A percentile compares a stretch with the other conserved stretches of the same genome.
Conservation (phyloP, 2,797 vertebrate genomes). For the Eutrigla gurnardus region DNA sequence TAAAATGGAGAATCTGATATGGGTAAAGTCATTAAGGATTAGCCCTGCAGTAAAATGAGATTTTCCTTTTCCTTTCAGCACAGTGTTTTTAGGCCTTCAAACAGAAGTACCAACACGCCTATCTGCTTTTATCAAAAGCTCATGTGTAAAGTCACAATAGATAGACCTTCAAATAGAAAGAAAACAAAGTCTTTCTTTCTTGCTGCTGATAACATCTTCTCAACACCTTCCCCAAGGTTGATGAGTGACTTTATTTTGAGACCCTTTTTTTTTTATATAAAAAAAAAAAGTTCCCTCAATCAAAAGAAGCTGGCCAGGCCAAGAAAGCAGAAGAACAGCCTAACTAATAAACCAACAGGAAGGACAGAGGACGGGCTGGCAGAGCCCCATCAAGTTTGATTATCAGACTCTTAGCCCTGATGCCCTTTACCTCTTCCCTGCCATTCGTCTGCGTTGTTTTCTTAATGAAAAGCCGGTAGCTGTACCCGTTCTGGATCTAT, state of each 20-base stretch:
- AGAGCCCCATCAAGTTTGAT: constrained; percentile 67
- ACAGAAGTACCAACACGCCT: constrained; percentile 18
- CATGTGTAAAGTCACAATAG: constrained; percentile 24
- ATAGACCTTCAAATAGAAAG: constrained; percentile 14
- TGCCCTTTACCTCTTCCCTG: constrained; percentile 70
- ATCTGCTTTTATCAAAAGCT: constrained; percentile 46
- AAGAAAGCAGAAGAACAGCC: constrained; percentile 64
- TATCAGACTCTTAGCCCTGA: constrained; percentile 69
- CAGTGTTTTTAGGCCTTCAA: constrained; percentile 51
- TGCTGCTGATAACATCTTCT: constrained; percentile 33
- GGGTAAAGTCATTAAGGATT: constrained; percentile 57
- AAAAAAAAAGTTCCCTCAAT: constrained; percentile 39
- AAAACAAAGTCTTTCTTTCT: constrained; percentile 26
- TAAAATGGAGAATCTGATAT: constrained; percentile 53
- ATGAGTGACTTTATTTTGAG: constrained; percentile 50
- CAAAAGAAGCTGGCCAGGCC: constrained; percentile 46
- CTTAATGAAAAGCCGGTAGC: constrained; percentile 73
- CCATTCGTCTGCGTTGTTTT: constrained; percentile 62
- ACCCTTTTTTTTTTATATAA: constrained; percentile 19
- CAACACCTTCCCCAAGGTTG: constrained; percentile 15
- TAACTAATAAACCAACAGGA: constrained; percentile 62
- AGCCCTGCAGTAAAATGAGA: constrained; percentile 34
- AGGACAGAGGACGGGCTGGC: constrained; percentile 49
- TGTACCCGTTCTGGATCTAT: constrained; percentile 60
- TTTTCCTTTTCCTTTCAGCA: constrained; percentile 32